Evolutionary conservation across 2,113 vertebrate genomes (phyloP).

Genomic region (Epinephelus moara): DNA sequence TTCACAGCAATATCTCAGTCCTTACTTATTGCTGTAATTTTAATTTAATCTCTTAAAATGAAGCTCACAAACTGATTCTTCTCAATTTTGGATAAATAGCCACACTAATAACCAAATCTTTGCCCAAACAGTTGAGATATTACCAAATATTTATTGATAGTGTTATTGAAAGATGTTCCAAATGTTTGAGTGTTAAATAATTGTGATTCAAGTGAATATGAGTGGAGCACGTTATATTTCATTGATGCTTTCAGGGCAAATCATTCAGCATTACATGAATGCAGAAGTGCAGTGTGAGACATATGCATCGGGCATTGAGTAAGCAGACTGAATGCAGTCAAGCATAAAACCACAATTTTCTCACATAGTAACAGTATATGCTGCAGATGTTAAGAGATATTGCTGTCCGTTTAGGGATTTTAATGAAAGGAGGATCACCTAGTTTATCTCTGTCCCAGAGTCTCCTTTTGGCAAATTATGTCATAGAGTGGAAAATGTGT

Average conservation of each 20-base stretch:
- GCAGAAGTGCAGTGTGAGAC: background rate
- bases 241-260: background rate
- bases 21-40: background rate
- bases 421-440: background rate
- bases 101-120: background rate
- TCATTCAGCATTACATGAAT: background rate
- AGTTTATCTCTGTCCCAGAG: background rate
- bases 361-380: background rate
- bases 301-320: background rate
- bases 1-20: background rate
- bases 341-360: background rate
- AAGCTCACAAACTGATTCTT: background rate
- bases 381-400: background rate
- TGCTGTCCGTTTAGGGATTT: background rate
- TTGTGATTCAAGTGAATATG: background rate
- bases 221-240: background rate
- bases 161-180: background rate
- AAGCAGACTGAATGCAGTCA: background rate
- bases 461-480: background rate
- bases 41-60: background rate
- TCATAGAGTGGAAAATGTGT: background rate
- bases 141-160: background rate
- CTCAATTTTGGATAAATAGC: background rate
- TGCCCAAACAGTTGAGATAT: background rate
- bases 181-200: background rate